Evolutionary conservation across 2,113 vertebrate genomes (phyloP), one percentile per base, ranked within the genome.

Genomic region (Callithrix jacchus): DNA sequence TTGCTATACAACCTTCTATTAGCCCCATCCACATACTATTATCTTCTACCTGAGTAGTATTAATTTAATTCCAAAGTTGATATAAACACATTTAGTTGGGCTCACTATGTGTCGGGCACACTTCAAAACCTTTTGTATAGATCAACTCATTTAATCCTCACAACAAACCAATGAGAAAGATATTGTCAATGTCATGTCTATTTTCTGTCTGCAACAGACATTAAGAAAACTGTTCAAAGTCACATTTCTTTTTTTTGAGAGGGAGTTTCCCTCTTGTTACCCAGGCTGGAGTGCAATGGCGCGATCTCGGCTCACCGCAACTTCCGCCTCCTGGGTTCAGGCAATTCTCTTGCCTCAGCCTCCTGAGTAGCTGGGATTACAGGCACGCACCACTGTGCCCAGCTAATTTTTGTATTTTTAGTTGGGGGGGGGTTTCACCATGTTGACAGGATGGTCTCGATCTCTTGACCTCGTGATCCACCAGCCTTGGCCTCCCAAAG

Each of bases 361-460:
- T 64, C 61, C 61, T 5, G 0, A 61, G 27, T 30, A 64, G 61
- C 61, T 64, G 30, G 11, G 61, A 64, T 30, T 30, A 64, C 11
- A 64, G 61, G 61, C 5, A 5, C 5, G 11, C 0, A 0, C 61
- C 61, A 64, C 61, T 11, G 30, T 27, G 30, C 27, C 27, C 0
- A 3, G 61, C 61, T 13, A 64, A 64, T 64, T 30, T 64, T 64
- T 64, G 61, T 64, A 64, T 64, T 64, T 12, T 64, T 64, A 30
- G 27, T 64, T 30, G 61, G 30, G 61, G 30, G 25, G 30, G 61
- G 27, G 61, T 13, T 64, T 64, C 27, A 64, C 27, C 11, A 13
- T 13, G 61, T 64, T 64, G 11, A 27, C 61, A 64, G 61, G 61
- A 11, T 64, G 27, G 27, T 64, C 27, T 64, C 61, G 13, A 64